Evolutionary conservation across 2,113 vertebrate species (phyloP).

Genomic region (Oceanodroma tethys): DNA sequence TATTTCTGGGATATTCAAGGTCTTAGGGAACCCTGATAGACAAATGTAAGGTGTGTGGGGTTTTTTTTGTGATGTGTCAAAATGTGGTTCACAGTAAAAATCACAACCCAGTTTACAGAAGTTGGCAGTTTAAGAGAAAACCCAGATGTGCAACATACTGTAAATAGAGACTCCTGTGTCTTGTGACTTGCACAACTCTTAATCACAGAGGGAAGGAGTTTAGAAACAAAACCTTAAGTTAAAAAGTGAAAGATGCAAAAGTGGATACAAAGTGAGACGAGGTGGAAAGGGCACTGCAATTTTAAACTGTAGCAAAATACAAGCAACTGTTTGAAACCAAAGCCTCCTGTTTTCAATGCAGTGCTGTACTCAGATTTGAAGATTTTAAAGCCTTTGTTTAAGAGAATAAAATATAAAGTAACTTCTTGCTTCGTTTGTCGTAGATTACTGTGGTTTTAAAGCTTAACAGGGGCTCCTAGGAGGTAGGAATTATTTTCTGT

Average conservation of each 20-base stretch:
- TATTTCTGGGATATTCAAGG: background rate
- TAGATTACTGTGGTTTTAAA: background rate
- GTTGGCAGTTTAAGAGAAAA: background rate
- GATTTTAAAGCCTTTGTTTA: background rate
- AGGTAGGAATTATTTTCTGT: background rate
- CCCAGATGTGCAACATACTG: background rate
- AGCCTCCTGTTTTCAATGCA: background rate
- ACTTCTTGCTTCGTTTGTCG: background rate
- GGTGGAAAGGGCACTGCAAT: background rate
- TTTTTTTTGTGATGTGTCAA: background rate
- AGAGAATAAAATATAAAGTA: background rate
- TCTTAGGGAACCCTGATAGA: background rate
- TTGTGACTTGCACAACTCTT: background rate
- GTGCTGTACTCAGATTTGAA: background rate
- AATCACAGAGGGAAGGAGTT: too few species aligned
- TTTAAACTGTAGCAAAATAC: background rate
- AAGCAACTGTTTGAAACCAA: background rate
- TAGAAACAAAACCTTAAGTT: background rate
- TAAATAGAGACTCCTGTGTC: background rate
- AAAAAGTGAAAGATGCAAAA: background rate
- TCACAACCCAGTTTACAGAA: background rate
- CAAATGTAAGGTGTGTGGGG: background rate
- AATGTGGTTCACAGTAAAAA: background rate
- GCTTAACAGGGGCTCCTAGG: background rate
- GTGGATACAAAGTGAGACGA: background rate